Conservation (phyloP, 2,888 invertebrate species). For the Idaea biselata region DNA sequence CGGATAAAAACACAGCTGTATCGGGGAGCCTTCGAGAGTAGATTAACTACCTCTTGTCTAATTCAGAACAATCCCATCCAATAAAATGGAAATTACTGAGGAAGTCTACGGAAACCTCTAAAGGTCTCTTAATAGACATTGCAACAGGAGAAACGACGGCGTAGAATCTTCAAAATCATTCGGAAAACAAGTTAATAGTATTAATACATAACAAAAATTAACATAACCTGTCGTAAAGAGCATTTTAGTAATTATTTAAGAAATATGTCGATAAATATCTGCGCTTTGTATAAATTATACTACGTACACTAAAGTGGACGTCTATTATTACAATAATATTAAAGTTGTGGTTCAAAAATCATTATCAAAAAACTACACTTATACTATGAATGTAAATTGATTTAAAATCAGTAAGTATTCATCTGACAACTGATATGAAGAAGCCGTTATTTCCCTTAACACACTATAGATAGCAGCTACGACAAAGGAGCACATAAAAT, state of each 20-base stretch:
- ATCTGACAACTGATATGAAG: constrained; percentile 14
- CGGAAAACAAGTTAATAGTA: not conserved
- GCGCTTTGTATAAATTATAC: constrained; percentile 4
- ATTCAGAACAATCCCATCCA: too few species aligned
- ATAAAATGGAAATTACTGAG: too few species aligned
- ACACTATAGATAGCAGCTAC: constrained; percentile 42
- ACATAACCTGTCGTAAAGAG: not conserved
- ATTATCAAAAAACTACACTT: constrained; percentile 7
- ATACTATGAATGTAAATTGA: not conserved
- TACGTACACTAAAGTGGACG: constrained; percentile 1
- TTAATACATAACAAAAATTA: not conserved
- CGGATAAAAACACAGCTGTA: too few species aligned
- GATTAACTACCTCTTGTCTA: too few species aligned
- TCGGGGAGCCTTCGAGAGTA: too few species aligned
- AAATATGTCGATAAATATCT: not conserved
- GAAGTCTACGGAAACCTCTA: too few species aligned
- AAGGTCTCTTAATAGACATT: not conserved
- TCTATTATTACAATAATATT: constrained; percentile 8
- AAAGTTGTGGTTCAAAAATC: constrained; percentile 6
- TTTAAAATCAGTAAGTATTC: constrained; percentile 3
- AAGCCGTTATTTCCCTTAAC: constrained; percentile 31
- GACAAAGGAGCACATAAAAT: constrained; percentile 48
- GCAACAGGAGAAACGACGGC: not conserved
- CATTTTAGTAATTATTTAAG: not conserved
- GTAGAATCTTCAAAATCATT: not conserved